Base-by-base conservation (phyloP, 1,140 invertebrate genomes). In the Zophobas morio region DNA sequence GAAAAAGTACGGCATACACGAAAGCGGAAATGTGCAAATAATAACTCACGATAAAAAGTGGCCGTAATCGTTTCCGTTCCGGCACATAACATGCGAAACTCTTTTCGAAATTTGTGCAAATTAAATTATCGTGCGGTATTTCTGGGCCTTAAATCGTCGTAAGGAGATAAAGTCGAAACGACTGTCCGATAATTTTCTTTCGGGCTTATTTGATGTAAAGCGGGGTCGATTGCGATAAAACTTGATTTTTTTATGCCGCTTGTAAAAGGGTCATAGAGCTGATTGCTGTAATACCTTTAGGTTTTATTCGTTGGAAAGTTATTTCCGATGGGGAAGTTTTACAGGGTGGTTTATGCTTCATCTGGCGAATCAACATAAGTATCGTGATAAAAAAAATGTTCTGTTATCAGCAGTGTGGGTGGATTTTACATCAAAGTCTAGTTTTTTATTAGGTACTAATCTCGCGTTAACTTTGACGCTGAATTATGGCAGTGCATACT, bases 111-210 rank as follows among this genome's bases (percentile, higher is more conserved):
- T 20, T 20, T 20, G 20, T 20, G 20, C 20, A 20, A 20, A 20
- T 20, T 20, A 20, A 20, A 20, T 20, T 20, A 20, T 20, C 20
- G 20, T 20, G 20, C 20, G 20, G 20, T 20, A 20, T 20, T 20
- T 20, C 20, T 20, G 20, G 20, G 20, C 20, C 20, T 20, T 20
- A 20, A 20, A 20, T 6, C 49, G 49, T 2, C 20, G 49, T 51
- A 51, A 51, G n/a, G 49, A 51, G 49, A 51, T 66, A 42, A 60
- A 66, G 60, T 42, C 60, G 54, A 40, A 63, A 66, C 37, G 60
- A 42, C 40, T 42, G 60, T 66, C 60, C 60, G 42, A 66, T 66
- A 66, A 66, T 66, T 66, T 42, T 66, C 60, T 40, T 66, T 46
- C 42, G 42, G 39, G 60, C 33, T 66, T 66, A 42, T 40, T 66